phyloP scores from a whole-genome alignment of 1,140 invertebrate genomes.

The Pemphigus obesinymphae region DNA sequence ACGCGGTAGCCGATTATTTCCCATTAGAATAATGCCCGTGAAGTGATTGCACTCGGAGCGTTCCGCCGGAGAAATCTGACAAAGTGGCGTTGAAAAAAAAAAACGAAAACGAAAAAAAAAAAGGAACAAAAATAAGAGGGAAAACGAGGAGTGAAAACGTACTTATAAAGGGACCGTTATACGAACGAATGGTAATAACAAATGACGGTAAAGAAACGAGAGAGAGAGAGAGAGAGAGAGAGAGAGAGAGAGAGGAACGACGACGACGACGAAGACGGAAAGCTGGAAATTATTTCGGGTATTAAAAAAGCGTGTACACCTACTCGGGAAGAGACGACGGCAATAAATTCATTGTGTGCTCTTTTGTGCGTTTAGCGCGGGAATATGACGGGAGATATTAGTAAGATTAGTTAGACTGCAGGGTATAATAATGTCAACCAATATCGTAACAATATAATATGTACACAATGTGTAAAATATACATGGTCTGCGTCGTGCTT shows the following conservation, averaged over 20 bases:
- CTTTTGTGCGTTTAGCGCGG: neutral
- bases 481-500: too few species aligned
- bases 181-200: too few species aligned
- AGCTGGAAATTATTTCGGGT: slow-evolving; percentile 11
- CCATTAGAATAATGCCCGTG: slow-evolving; percentile 18
- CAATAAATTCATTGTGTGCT: slow-evolving; percentile 6
- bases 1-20: neutral
- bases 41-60: neutral
- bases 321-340: neutral
- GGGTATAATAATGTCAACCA: neutral
- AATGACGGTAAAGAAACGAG: too few species aligned
- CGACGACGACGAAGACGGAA: neutral
- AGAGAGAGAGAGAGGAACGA: neutral
- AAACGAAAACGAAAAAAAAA: neutral
- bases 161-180: neutral
- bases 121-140: neutral
- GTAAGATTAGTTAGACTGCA: neutral
- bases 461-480: too few species aligned
- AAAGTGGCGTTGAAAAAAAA: neutral
- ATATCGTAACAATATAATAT: neutral
- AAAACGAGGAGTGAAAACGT: neutral
- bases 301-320: neutral
- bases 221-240: too few species aligned
- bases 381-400: neutral
- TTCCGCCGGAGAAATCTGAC: neutral